A percentile compares a stretch with the other conserved stretches of the same genome.
These are phyloP conservation scores for Himalopsyche japonica DNA, from an alignment of 2,888 invertebrate species.

Conservation along the genomic window DNA sequence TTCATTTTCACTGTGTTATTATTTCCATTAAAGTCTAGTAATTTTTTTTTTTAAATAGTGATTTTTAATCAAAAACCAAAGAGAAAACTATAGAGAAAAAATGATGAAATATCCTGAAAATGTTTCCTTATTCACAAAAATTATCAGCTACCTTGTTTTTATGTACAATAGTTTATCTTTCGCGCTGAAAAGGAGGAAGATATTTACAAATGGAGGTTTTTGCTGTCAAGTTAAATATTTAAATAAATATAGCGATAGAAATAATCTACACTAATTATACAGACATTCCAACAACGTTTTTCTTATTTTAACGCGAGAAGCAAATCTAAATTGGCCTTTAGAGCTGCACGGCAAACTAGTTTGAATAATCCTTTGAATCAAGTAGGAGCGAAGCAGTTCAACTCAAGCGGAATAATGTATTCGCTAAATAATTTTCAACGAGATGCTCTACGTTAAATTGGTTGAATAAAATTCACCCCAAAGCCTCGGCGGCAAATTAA, in stretches of 20 bases:
- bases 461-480: slow-evolving; percentile 6
- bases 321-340: neutral
- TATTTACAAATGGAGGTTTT: neutral
- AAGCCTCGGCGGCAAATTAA: slow-evolving; percentile 6
- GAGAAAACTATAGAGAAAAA: too few species aligned
- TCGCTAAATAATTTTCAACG: neutral
- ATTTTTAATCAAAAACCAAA: too few species aligned
- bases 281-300: neutral
- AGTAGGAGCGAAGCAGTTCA: neutral
- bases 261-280: neutral
- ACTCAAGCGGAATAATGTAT: slow-evolving; percentile 23
- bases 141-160: too few species aligned
- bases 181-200: too few species aligned
- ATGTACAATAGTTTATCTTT: too few species aligned
- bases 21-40: too few species aligned
- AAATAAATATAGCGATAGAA: neutral
- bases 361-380: slow-evolving; percentile 10
- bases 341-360: neutral
- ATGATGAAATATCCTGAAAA: too few species aligned
- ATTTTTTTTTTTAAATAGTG: too few species aligned
- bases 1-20: too few species aligned
- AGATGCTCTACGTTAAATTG: neutral
- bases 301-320: neutral
- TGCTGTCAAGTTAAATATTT: neutral
- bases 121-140: too few species aligned